These are phyloP conservation scores for Drosophila prosaltans DNA, from an alignment of 1,140 invertebrate genomes.

Conservation along the genomic window DNA sequence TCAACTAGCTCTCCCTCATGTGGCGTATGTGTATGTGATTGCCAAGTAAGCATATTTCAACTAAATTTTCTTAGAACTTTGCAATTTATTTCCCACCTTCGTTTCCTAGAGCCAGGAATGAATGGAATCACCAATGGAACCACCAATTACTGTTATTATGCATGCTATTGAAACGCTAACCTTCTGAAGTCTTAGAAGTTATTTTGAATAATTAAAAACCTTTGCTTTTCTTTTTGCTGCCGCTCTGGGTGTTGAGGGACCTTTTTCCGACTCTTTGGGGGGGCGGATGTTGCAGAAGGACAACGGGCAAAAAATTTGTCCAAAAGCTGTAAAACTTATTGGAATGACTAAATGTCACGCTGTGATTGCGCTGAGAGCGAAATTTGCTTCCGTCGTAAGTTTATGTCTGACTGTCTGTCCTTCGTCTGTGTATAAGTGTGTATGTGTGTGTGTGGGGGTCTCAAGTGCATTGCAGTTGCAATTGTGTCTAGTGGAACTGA, in stretches of 20 bases:
- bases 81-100: no score
- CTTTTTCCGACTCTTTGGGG: not conserved
- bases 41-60: no score
- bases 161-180: no score
- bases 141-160: no score
- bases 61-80: no score
- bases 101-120: no score
- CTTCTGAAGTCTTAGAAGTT: no score
- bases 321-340: slow-evolving; percentile 22
- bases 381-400: slow-evolving; percentile 49
- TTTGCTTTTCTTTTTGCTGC: no score
- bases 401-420: slow-evolving; percentile 18
- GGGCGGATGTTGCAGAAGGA: not conserved
- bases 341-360: slow-evolving; percentile 65
- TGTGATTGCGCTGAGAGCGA: slow-evolving; percentile 70
- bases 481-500: slow-evolving; percentile 59
- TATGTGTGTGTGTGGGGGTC: slow-evolving; percentile 45
- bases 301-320: slow-evolving; percentile 35
- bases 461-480: slow-evolving; percentile 70
- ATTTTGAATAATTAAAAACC: no score
- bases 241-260: not conserved
- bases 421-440: slow-evolving; percentile 33
- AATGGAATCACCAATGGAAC: no score
- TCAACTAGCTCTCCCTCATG: slow-evolving; percentile 7
- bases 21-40: no score